Evolutionary conservation across 2,888 invertebrate species (phyloP).

Genomic region (Drosophila subquinaria): DNA sequence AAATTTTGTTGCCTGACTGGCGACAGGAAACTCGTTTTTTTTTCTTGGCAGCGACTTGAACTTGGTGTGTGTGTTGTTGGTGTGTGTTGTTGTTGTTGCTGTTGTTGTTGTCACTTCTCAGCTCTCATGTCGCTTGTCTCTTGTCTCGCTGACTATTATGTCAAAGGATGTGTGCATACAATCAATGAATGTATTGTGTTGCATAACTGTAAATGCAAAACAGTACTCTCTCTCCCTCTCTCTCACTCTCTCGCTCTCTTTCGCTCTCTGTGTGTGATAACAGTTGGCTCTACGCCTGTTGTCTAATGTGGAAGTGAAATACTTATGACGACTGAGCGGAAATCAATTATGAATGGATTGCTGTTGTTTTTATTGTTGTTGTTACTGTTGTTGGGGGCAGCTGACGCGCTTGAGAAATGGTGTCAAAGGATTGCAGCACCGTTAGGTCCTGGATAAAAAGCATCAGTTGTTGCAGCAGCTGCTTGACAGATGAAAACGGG

Average conservation of each 20-base stretch:
- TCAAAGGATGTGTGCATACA: slow-evolving; percentile 61
- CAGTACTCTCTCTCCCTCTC: slow-evolving; percentile 30
- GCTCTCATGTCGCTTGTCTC: slow-evolving; percentile 1
- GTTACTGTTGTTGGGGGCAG: slow-evolving; percentile 46
- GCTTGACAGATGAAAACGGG: slow-evolving; percentile 13
- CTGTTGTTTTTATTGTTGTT: neutral
- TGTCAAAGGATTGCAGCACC: slow-evolving; percentile 66
- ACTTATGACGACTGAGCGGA: slow-evolving; percentile 50
- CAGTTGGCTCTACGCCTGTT: slow-evolving; percentile 54
- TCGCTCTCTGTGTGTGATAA: slow-evolving; percentile 37
- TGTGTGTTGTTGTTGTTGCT: slow-evolving; percentile 6
- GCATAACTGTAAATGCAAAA: slow-evolving; percentile 78
- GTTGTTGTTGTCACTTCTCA: slow-evolving; percentile 38
- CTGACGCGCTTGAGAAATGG: slow-evolving; percentile 52
- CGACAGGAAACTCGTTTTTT: slow-evolving; percentile 75
- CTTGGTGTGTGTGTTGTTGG: slow-evolving; percentile 11
- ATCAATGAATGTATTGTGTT: slow-evolving; percentile 60
- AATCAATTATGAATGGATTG: slow-evolving; percentile 70
- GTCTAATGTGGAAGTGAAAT: slow-evolving; percentile 45
- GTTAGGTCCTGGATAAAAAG: slow-evolving; percentile 48
- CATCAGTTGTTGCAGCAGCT: slow-evolving; percentile 43
- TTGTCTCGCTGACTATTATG: slow-evolving; percentile 55
- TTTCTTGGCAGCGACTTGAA: slow-evolving; percentile 14
- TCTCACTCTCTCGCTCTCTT: slow-evolving; percentile 2
- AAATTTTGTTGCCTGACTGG: slow-evolving; percentile 64